Evolutionary conservation across 1,140 invertebrate genomes (phyloP), one percentile per base, ranked within the genome.

Genomic region (Platyura marginata): DNA sequence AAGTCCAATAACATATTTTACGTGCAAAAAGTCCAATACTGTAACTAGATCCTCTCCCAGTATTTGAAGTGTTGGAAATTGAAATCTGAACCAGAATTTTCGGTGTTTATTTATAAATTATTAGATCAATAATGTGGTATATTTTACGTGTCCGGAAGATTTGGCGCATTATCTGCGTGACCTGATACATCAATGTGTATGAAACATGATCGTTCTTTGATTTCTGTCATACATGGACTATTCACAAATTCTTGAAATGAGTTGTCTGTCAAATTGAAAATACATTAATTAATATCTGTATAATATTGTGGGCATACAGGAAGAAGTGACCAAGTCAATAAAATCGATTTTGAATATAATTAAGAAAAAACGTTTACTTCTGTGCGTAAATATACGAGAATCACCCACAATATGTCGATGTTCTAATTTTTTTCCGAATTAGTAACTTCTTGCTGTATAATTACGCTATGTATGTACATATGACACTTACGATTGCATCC

Each of bases 151-250:
- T 77, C 71, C 11, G 72, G 52, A 41, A 84, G 65, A 49, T 79
- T 71, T 10, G 70, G 63, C n/a, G 79, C 76, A 50, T 81, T 77
- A 56, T 88, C 81, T 48, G 84, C 83, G 58, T 92, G 88, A 1
- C 88, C 88, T 2, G 88, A 86, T 13, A 90, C 72, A 60, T 90
- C 85, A 11, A 92, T 74, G 57, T 91, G 83, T 45, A 92, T 81
- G 65, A 88, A 91, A 52, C 86, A 77, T 33, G 83, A 86, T 23
- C 86, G 68, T 33, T 85, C 75, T 54, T 81, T 84, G 42, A 91
- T 84, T 63, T 86, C 81, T 33, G 65, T 65, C 86, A 91, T 91
- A 40, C 77, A 75, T 5, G 80, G 76, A 57, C 79, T 74, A 51
- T 81, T 76, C 39, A 88, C 74, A 52, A 81, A 81, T 52, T 81